Conservation (phyloP, 2,888 invertebrate genomes). For the Anthophora plumipes region DNA sequence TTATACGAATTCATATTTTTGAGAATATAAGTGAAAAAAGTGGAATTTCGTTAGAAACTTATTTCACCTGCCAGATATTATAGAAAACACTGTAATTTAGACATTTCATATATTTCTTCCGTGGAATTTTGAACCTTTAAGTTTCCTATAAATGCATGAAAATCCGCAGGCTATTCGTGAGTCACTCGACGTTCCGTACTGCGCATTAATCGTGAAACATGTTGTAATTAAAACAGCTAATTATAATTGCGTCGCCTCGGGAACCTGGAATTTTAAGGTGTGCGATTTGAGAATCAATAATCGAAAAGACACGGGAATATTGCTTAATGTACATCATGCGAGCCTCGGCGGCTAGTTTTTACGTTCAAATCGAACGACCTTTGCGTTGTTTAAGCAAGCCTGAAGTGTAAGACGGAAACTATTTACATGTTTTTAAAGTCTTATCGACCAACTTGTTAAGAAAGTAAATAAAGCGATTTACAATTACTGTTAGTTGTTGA, state of each 20-base stretch:
- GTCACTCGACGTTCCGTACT: too few relatives aligned
- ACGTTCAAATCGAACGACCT: slow-evolving; percentile 13
- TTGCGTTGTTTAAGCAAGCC: slow-evolving; percentile 15
- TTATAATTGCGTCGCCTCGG: not conserved
- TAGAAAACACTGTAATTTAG: too few relatives aligned
- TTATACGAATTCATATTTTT: too few relatives aligned
- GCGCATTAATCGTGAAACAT: not conserved
- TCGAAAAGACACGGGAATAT: not conserved
- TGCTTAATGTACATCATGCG: not conserved
- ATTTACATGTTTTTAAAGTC: slow-evolving; percentile 19
- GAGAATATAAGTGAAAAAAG: too few relatives aligned
- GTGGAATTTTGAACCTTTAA: too few relatives aligned
- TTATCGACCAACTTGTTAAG: slow-evolving; percentile 42
- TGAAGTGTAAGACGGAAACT: slow-evolving; percentile 29
- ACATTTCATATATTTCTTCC: too few relatives aligned
- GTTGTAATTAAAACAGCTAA: not conserved
- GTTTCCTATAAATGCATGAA: too few relatives aligned
- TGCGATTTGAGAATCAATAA: not conserved
- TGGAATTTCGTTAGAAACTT: too few relatives aligned
- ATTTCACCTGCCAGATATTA: too few relatives aligned
- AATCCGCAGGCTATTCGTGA: too few relatives aligned
- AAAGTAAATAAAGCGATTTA: slow-evolving; percentile 32
- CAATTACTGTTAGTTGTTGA: too few relatives aligned
- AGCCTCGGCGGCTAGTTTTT: not conserved
- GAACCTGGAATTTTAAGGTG: too few relatives aligned